A percentile compares a stretch with the other conserved stretches of the same genome.
Conservation (phyloP, 30 jellyfish, hydroid and myxozoan species). For the Cassiopea andromeda region DNA sequence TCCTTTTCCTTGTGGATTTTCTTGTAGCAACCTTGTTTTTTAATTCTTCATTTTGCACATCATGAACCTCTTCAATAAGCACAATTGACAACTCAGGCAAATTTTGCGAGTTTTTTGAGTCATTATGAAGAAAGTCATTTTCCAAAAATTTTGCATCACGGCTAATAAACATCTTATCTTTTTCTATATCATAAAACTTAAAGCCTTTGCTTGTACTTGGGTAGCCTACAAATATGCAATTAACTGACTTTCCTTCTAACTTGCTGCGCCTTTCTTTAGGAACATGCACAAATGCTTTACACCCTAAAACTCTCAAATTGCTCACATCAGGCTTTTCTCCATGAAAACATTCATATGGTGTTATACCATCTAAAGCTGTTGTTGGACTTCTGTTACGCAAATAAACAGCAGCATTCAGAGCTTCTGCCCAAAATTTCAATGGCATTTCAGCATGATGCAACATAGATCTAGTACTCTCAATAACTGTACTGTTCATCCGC, state of each 20-base stretch:
- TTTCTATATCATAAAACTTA: conserved; percentile 23
- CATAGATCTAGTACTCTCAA: neutral
- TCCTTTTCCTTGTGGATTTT: neutral
- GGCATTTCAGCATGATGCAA: conserved; percentile 25
- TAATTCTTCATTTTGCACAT: neutral
- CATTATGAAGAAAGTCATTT: conserved; percentile 13
- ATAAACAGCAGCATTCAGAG: conserved; percentile 30
- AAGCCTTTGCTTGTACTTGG: conserved; percentile 30
- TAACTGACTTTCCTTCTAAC: conserved; percentile 33
- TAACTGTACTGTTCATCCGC: conserved; percentile 11
- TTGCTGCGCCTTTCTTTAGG: conserved; percentile 28
- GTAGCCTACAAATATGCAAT: conserved; percentile 59
- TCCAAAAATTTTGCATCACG: conserved; percentile 39
- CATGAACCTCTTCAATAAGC: neutral
- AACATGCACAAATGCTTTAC: conserved; percentile 47
- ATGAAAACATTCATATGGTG: conserved; percentile 40
- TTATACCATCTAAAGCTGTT: conserved; percentile 35
- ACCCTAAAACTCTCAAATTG: conserved; percentile 47
- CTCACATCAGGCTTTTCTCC: conserved; percentile 58
- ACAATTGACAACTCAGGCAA: neutral
- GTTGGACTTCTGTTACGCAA: conserved; percentile 55
- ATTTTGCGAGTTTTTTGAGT: neutral
- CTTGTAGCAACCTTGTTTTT: neutral
- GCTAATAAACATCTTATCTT: neutral
- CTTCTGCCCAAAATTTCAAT: conserved; percentile 32